Conservation (phyloP, 2,888 invertebrate species). For the Tholera decimalis region DNA sequence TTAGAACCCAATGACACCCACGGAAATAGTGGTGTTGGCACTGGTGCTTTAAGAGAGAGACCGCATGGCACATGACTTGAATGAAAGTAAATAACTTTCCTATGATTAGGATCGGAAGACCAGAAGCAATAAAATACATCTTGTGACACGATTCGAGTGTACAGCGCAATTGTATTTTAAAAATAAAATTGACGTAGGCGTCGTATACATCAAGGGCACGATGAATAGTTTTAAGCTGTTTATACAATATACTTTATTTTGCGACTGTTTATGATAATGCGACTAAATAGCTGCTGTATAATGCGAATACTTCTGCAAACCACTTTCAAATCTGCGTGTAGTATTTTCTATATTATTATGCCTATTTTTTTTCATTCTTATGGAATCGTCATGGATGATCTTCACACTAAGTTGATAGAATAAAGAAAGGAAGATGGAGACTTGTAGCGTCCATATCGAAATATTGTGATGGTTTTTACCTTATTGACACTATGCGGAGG, state of each 20-base stretch:
- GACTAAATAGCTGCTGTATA: conserved; percentile 7
- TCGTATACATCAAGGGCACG: conserved; percentile 53
- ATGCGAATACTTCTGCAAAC: conserved; percentile 16
- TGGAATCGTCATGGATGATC: neutral
- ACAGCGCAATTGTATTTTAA: conserved; percentile 57
- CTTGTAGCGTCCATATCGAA: too few relatives aligned
- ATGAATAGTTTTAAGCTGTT: conserved; percentile 41
- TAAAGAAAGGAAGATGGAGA: neutral
- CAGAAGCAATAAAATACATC: conserved; percentile 48
- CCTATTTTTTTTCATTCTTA: neutral
- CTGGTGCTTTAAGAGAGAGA: conserved; percentile 21
- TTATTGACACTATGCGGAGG: too few relatives aligned
- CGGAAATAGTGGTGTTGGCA: conserved; percentile 29
- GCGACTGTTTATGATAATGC: conserved; percentile 22
- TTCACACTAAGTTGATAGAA: neutral
- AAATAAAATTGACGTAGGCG: conserved; percentile 60
- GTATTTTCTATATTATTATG: neutral
- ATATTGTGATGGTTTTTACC: too few relatives aligned
- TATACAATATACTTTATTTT: conserved; percentile 38
- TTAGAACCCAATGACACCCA: conserved; percentile 25
- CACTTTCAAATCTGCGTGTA: conserved; percentile 8
- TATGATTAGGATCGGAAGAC: conserved; percentile 44
- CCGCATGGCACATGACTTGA: conserved; percentile 53
- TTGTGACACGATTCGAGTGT: conserved; percentile 54
- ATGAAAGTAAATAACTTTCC: conserved; percentile 54